Evolutionary conservation across 2,888 invertebrate species (phyloP), one percentile per base, ranked within the genome.

Genomic region (Tigriopus californicus): DNA sequence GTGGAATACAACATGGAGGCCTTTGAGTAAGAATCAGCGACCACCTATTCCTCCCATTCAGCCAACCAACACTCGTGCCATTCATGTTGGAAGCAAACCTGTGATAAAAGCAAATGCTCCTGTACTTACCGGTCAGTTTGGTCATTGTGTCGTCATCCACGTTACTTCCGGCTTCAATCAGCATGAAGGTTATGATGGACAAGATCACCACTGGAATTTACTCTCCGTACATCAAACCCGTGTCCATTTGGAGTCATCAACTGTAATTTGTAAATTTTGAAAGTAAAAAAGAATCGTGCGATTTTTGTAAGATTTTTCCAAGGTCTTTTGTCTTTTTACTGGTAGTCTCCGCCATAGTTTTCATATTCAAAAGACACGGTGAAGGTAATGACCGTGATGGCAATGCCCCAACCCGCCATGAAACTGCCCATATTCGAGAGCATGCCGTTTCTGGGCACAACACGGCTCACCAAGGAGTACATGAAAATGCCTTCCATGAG

Each of bases 291-390:
- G 18, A n/a, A n/a, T n/a, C n/a, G 8, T 33, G 33, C 33, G 8
- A 13, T 6, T 8, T 18, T 22, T 4, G 24, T 24, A 51, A 51
- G n/a, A n/a, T n/a, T n/a, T n/a, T n/a, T n/a, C n/a, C n/a, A n/a
- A n/a, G n/a, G n/a, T n/a, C n/a, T n/a, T n/a, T n/a, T n/a, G n/a
- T n/a, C n/a, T n/a, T 3, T 41, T 54, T 54, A 54, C 54, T 40
- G 40, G 3, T 41, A 41, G 22, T 54, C 54, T 18, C 54, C 54
- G 2, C 18, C 8, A 15, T 54, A 54, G 10, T 41, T 15, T 41
- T 54, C 54, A 54, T 54, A 54, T 41, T 54, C 54, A 54, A 54
- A 54, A 54, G 18, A 40, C n/a, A 15, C 15, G 4, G 54, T 40
- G 18, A 40, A 41, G n/a, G 41, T 15, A 1, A 54, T 41, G 22